phyloP scores from a whole-genome alignment of 2,797 vertebrate species.

The Astyanax mexicanus region DNA sequence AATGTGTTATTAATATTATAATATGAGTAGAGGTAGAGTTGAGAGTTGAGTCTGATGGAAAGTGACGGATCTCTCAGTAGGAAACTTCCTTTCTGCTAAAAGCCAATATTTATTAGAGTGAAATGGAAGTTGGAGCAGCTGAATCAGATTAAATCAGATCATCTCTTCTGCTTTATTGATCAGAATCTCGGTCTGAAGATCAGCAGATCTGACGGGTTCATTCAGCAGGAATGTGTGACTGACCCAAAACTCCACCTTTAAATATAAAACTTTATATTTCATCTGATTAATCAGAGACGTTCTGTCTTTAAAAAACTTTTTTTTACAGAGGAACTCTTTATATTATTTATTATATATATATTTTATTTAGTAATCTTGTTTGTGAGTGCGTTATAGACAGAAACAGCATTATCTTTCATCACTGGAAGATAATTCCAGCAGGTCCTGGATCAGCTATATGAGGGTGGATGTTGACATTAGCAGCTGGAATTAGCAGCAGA shows the following conservation, averaged over 20 bases:
- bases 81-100: neutral
- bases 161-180: conserved; percentile 6
- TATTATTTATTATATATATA: too few relatives aligned
- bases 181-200: conserved; percentile 5
- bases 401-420: too few relatives aligned
- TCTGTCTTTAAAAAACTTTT: too few relatives aligned
- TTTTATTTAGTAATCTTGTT: too few relatives aligned
- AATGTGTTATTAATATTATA: too few relatives aligned
- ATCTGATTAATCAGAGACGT: too few relatives aligned
- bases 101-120: neutral
- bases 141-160: neutral
- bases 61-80: neutral
- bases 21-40: neutral
- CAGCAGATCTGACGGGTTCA: neutral
- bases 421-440: too few relatives aligned
- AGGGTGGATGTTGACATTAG: conserved; percentile 8
- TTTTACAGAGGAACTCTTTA: too few relatives aligned
- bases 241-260: neutral
- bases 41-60: neutral
- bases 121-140: neutral
- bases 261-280: too few relatives aligned
- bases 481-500: neutral
- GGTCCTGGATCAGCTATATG: neutral
- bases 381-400: too few relatives aligned
- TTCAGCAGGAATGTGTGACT: neutral